Evolutionary conservation across 2,888 invertebrate genomes (phyloP), one percentile per base, ranked within the genome.

Genomic region (Phortica okadai): DNA sequence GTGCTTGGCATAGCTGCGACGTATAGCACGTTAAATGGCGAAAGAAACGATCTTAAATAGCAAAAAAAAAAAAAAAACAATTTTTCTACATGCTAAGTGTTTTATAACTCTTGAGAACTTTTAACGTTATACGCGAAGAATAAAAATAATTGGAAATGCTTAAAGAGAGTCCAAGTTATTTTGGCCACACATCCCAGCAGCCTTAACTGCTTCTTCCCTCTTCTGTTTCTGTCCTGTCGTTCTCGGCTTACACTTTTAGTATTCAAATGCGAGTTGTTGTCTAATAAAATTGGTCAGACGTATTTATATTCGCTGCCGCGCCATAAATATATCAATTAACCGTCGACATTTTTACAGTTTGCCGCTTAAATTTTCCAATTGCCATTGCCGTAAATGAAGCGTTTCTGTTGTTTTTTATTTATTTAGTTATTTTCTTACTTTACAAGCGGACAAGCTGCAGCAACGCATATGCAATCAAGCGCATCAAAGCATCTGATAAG

Each of bases 321-420:
- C 33, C 33, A 33, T 33, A 33, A 33, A 33, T 33, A 33, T 33
- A 33, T 33, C 33, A 33, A 62, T 62, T 62, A 62, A 21, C 25
- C 21, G 62, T 25, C 25, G 62, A n/a, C 62, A 25, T 21, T 56
- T 56, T 62, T 62, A 62, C n/a, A 21, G 62, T 62, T 11, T 62
- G 11, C 21, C 21, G 62, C 7, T 62, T 62, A 21, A n/a, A 25
- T 3, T 62, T 21, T 62, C 4, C 62, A 62, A 33, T 33, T 33
- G 4, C 33, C 33, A 33, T 33, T 5, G 4, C 33, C 33, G 33
- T 56, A n/a, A 62, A 7, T 62, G 16, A 62, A 7, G 25, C 25
- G 21, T 62, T 21, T 62, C 16, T n/a, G 33, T 1, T 25, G 16
- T 62, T 62, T 5, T 11, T 62, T 62, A 25, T 21, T 25, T 10